Percentiles rank a stretch among this genome's conserved stretches.
These are phyloP conservation scores for Rattus norvegicus DNA, from an alignment of 2,113 vertebrate genomes.

Conservation along the genomic window GRCr8 NC_086020.1:6427001-6427500, in stretches of 20 bases:
- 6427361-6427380: too few relatives aligned
- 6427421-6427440: too few relatives aligned
- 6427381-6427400: too few relatives aligned
- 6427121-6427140: background rate
- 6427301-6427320: background rate
- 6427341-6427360: too few relatives aligned
- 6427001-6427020: slow-evolving; percentile 36
- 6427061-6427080: background rate
- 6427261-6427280: background rate
- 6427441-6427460: too few relatives aligned
- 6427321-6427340: background rate
- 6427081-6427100: background rate
- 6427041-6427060: background rate
- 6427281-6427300: background rate
- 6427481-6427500: too few relatives aligned
- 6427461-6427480: too few relatives aligned
- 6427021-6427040: slow-evolving; percentile 27
- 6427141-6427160: background rate
- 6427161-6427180: background rate
- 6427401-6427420: too few relatives aligned
- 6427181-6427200: background rate
- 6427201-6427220: background rate
- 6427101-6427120: background rate
- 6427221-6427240: background rate
- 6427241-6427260: background rate